Conservation (phyloP, 2,888 invertebrate genomes). For the Mimas tiliae region DNA sequence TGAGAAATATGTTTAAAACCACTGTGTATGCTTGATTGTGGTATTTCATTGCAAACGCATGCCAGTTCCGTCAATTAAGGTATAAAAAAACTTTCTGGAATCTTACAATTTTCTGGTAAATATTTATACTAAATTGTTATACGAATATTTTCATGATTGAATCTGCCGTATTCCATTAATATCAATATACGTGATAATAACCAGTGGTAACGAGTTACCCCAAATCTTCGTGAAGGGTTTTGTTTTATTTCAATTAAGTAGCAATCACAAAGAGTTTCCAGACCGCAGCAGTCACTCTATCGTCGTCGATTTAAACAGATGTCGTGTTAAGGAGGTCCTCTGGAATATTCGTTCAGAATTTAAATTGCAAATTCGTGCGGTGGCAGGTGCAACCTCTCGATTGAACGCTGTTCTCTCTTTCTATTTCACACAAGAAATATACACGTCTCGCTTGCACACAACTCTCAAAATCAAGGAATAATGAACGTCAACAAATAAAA, state of each 20-base stretch:
- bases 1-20: no score
- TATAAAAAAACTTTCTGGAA: no score
- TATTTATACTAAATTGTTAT: not conserved
- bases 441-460: conserved; percentile 57
- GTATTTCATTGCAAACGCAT: no score
- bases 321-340: conserved; percentile 85
- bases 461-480: conserved; percentile 78
- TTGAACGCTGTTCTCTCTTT: conserved; percentile 65
- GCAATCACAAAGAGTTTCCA: conserved; percentile 76
- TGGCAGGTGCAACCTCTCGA: conserved; percentile 80
- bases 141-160: not conserved
- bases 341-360: conserved; percentile 81
- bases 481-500: conserved; percentile 85
- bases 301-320: conserved; percentile 83
- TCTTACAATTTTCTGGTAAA: no score
- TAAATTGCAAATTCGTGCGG: conserved; percentile 84
- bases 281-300: conserved; percentile 78
- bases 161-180: conserved; percentile 25
- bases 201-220: conserved; percentile 52
- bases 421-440: conserved; percentile 55
- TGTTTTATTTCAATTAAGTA: conserved; percentile 82
- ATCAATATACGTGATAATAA: conserved; percentile 43
- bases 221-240: conserved; percentile 65
- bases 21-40: no score
- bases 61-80: no score